phyloP scores from a whole-genome alignment of 2,888 invertebrate genomes.

The Bugulina stolonifera region DNA sequence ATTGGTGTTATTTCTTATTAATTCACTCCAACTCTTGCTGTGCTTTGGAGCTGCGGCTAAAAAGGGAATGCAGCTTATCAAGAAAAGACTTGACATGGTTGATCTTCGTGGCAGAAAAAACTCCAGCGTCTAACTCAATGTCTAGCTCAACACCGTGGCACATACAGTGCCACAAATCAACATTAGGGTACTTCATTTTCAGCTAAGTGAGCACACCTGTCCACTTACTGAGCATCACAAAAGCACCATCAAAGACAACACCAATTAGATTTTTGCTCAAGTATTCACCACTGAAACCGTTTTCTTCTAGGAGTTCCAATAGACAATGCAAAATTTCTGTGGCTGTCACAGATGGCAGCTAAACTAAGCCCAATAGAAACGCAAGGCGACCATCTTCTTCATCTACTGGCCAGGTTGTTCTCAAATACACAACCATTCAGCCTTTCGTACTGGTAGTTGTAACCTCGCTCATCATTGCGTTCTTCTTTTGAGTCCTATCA shows the following conservation, averaged over 20 bases:
- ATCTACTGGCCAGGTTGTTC: neutral
- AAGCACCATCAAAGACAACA: neutral
- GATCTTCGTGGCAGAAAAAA: neutral
- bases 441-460: neutral
- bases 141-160: neutral
- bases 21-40: conserved; percentile 1
- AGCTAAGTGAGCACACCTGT: neutral
- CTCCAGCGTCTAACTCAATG: neutral
- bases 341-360: neutral
- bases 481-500: neutral
- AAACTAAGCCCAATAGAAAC: neutral
- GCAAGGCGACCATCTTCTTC: neutral
- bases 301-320: neutral
- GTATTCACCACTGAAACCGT: neutral
- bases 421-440: neutral
- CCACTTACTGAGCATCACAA: neutral
- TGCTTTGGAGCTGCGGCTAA: conserved; percentile 1
- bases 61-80: neutral
- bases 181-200: neutral
- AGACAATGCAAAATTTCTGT: too few species aligned
- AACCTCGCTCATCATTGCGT: neutral
- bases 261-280: neutral
- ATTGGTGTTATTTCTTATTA: too few species aligned
- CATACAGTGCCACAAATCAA: neutral
- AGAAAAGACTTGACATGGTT: neutral